A percentile compares a stretch with the other conserved stretches of the same genome.
These are phyloP conservation scores for Meles meles DNA, from an alignment of 2,113 vertebrate genomes.

Conservation along the genomic window DNA sequence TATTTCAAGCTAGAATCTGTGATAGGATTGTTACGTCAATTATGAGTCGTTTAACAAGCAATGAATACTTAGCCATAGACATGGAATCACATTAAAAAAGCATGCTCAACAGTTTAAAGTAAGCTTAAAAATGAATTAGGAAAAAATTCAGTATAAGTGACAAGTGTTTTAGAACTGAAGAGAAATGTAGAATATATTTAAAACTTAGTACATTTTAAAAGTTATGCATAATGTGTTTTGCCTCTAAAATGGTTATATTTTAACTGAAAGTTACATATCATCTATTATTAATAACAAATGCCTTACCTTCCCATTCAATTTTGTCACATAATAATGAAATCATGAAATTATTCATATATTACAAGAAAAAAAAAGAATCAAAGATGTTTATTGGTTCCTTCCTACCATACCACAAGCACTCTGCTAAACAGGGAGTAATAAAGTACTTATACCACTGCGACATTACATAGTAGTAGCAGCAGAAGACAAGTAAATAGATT, in stretches of 20 bases:
- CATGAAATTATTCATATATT: background rate
- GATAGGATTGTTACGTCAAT: background rate
- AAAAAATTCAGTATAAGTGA: background rate
- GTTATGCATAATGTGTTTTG: background rate
- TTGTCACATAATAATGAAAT: background rate
- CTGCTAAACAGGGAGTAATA: background rate
- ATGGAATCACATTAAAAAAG: slow-evolving; percentile 35
- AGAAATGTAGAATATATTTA: background rate
- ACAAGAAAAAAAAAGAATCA: background rate
- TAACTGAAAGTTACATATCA: background rate
- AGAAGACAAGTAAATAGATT: background rate
- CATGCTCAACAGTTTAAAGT: slow-evolving; percentile 33
- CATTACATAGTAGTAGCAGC: background rate
- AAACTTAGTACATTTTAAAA: background rate
- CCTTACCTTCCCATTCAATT: background rate
- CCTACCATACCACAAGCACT: background rate
- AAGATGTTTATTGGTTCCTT: background rate
- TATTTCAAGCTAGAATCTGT: background rate
- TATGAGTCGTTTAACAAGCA: slow-evolving; percentile 31
- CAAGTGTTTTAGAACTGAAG: background rate
- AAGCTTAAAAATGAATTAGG: background rate
- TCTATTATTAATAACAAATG: background rate
- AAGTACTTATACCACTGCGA: background rate
- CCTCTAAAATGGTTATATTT: background rate
- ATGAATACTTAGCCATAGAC: slow-evolving; percentile 13